phyloP scores from a whole-genome alignment of 2,797 vertebrate genomes.

The Takifugu rubripes region DNA sequence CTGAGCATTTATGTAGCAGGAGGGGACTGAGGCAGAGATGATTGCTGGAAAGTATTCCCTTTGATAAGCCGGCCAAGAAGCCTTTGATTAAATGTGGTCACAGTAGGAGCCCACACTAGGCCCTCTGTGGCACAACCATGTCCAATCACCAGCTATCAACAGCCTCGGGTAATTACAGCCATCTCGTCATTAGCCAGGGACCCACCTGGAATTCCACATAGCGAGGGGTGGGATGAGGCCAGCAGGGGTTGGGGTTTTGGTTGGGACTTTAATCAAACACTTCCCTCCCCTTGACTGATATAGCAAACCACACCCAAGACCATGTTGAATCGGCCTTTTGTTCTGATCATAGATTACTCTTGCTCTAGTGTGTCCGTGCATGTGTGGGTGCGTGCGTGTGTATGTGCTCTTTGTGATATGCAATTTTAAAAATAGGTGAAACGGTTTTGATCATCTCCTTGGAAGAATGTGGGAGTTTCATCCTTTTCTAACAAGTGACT shows the following conservation, averaged over 20 bases:
- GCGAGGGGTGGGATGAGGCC: conserved; percentile 54
- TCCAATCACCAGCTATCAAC: conserved; percentile 74
- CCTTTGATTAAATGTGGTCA: conserved; percentile 72
- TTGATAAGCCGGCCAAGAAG: conserved; percentile 74
- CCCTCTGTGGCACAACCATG: conserved; percentile 70
- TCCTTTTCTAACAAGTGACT: too few species aligned
- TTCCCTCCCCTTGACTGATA: conserved; percentile 59
- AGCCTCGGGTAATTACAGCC: conserved; percentile 70
- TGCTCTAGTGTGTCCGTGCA: conserved; percentile 2
- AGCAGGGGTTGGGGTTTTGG: conserved; percentile 56
- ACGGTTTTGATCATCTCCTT: too few species aligned
- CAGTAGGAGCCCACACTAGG: conserved; percentile 68
- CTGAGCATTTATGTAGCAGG: conserved; percentile 44
- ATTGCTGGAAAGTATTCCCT: conserved; percentile 75
- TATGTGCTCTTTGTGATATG: too few species aligned
- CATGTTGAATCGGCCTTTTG: conserved; percentile 59
- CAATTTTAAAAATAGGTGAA: conserved; percentile 2
- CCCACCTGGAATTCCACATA: conserved; percentile 73
- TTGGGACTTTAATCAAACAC: conserved; percentile 69
- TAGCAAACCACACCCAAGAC: conserved; percentile 40
- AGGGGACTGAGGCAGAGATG: conserved; percentile 59
- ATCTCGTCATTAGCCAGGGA: conserved; percentile 70
- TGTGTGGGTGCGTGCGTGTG: conserved; percentile 16
- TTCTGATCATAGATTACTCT: conserved; percentile 41
- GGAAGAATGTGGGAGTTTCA: too few species aligned